Percentiles rank a stretch among this genome's conserved stretches.
Evolutionary conservation across 2,113 vertebrate genomes (phyloP).

Genomic region (Ameiurus melas): DNA sequence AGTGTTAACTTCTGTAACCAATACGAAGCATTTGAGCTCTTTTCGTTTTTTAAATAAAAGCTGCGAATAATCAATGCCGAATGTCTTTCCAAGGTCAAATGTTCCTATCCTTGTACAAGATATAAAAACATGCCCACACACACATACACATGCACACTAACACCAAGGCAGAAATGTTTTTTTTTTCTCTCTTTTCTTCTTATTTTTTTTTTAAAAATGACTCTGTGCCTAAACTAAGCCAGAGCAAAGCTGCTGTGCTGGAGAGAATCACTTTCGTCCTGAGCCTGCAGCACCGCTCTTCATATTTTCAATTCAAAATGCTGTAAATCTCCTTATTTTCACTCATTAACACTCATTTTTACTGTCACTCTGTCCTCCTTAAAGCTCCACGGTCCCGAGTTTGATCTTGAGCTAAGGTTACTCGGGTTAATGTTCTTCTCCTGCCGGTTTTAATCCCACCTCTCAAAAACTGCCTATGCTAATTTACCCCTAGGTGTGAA

Average conservation of each 20-base stretch:
- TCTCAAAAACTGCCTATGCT: background rate
- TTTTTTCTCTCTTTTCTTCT: background rate
- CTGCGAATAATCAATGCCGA: no score
- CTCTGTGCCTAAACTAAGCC: background rate
- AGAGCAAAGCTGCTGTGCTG: background rate
- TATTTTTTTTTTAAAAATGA: background rate
- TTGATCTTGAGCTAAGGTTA: background rate
- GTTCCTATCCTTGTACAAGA: background rate
- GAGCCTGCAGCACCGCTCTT: background rate
- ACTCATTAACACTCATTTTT: background rate
- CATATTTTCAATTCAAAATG: background rate
- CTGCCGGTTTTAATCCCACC: background rate
- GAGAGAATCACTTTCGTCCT: background rate
- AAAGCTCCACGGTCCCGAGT: background rate
- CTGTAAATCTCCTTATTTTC: background rate
- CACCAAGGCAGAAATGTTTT: background rate
- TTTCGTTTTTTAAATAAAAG: background rate
- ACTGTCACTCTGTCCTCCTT: background rate
- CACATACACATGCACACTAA: background rate
- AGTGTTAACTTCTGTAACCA: background rate
- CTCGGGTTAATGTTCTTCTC: background rate
- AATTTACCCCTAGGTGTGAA: background rate
- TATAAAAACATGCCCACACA: background rate
- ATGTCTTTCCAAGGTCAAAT: background rate
- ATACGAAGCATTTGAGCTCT: background rate